These are phyloP conservation scores for Gymnoscopelus braueri DNA, from an alignment of 2,797 vertebrate genomes.

Conservation along the genomic window DNA sequence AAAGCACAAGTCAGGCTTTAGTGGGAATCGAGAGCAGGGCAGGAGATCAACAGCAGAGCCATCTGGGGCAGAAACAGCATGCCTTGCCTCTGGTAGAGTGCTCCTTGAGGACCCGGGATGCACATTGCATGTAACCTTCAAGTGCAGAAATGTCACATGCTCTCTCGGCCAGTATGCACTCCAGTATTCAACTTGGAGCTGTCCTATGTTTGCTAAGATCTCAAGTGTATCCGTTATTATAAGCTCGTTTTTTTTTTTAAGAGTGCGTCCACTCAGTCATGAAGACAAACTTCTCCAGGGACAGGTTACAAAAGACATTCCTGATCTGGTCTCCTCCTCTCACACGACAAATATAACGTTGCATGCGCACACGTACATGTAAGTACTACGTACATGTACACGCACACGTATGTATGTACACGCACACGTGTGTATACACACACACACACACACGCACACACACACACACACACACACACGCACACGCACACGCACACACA, in stretches of 20 bases:
- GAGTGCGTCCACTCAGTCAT: constrained; percentile 55
- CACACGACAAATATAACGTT: background rate
- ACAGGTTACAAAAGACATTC: constrained; percentile 20
- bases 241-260: constrained; percentile 53
- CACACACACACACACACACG: constrained; percentile 2
- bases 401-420: constrained; percentile 4
- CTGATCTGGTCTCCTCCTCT: constrained; percentile 29
- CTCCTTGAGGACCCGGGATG: constrained; percentile 50
- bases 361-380: background rate
- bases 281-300: constrained; percentile 39
- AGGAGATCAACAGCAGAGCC: constrained; percentile 62
- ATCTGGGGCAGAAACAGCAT: constrained; percentile 44
- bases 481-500: constrained; percentile 1
- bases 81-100: constrained; percentile 46
- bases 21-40: constrained; percentile 22
- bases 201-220: constrained; percentile 27
- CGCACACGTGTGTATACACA: constrained; percentile 6
- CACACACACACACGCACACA: constrained; percentile 17
- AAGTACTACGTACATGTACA: too few species aligned
- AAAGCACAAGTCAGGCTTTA: too few species aligned
- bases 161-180: constrained; percentile 39
- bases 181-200: constrained; percentile 36
- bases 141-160: constrained; percentile 44
- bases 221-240: constrained; percentile 62
- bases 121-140: constrained; percentile 36